phyloP scores from a whole-genome alignment of 2,888 invertebrate genomes.

The Hypomecis punctinalis region DNA sequence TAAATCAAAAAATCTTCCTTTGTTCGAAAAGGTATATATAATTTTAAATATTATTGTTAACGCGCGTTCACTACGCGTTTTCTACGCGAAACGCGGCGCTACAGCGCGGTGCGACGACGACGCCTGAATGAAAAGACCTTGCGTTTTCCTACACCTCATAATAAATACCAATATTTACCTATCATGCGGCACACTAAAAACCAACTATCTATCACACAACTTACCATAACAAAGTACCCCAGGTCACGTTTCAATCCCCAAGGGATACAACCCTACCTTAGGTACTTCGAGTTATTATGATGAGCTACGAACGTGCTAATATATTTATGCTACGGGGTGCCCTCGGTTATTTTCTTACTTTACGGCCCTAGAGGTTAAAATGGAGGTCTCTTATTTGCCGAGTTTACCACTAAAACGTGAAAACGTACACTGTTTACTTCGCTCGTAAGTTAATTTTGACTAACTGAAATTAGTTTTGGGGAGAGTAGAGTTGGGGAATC shows the following conservation, averaged over 20 bases:
- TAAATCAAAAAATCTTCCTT: no score
- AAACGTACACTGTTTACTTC: not conserved
- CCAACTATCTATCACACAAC: no score
- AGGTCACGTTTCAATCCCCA: constrained; percentile 4
- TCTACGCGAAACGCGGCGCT: no score
- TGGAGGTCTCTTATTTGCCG: constrained; percentile 15
- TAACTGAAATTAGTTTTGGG: not conserved
- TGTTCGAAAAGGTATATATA: no score
- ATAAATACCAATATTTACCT: no score
- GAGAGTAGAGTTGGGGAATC: not conserved
- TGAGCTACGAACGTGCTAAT: constrained; percentile 20
- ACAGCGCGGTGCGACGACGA: no score
- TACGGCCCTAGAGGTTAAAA: constrained; percentile 13
- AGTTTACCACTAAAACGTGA: constrained; percentile 1
- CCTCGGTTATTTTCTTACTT: constrained; percentile 18
- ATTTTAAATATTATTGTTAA: no score
- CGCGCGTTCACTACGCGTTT: no score
- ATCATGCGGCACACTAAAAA: not conserved
- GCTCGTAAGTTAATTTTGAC: not conserved
- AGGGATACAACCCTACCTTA: constrained; percentile 3
- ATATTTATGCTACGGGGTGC: constrained; percentile 16
- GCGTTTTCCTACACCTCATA: no score
- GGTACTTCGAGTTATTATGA: constrained; percentile 15
- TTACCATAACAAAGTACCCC: no score
- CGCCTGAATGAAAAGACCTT: no score